These are phyloP conservation scores for Carterocephalus palaemon DNA, from an alignment of 2,888 invertebrate genomes.

Conservation along the genomic window DNA sequence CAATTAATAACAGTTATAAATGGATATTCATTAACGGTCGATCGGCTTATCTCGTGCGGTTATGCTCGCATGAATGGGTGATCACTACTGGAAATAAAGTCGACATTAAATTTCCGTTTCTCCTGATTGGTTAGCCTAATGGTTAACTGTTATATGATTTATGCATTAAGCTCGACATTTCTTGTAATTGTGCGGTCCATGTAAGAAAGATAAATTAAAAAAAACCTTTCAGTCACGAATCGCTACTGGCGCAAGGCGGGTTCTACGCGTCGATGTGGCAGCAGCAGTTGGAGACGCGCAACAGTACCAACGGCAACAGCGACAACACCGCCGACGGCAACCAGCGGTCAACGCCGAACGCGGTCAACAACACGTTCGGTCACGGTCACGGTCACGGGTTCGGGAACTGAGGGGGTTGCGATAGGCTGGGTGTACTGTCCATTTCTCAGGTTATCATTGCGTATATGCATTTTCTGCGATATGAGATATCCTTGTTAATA, in stretches of 20 bases:
- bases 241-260: constrained; percentile 83
- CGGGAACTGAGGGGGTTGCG: background rate
- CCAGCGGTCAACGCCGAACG: constrained; percentile 36
- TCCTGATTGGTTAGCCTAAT: too few relatives aligned
- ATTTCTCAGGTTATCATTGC: constrained; percentile 1
- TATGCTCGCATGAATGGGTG: too few relatives aligned
- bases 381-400: constrained; percentile 39
- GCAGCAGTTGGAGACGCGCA: constrained; percentile 85
- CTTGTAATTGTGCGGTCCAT: too few relatives aligned
- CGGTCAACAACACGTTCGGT: constrained; percentile 34
- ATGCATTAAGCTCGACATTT: too few relatives aligned
- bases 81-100: too few relatives aligned
- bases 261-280: constrained; percentile 96
- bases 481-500: too few relatives aligned
- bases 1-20: too few relatives aligned
- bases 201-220: background rate
- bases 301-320: constrained; percentile 43
- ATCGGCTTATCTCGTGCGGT: too few relatives aligned
- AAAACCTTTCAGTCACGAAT: constrained; percentile 82
- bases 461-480: background rate
- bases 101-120: too few relatives aligned
- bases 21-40: too few relatives aligned
- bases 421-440: constrained; percentile 2
- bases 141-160: too few relatives aligned
- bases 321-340: constrained; percentile 37